Conservation (phyloP, 2,888 invertebrate species). For the Odontocolon sp. region DNA sequence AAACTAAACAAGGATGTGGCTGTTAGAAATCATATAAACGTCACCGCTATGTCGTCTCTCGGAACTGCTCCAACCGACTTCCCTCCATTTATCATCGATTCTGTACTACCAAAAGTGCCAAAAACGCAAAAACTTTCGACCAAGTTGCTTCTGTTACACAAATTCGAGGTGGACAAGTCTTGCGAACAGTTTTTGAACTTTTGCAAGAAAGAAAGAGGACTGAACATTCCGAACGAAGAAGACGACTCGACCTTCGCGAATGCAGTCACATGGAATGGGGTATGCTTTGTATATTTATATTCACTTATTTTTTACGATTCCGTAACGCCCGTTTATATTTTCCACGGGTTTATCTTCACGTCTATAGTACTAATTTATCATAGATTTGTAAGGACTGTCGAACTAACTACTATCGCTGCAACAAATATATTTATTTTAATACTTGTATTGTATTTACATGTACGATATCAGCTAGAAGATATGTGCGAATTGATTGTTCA, state of each 20-base stretch:
- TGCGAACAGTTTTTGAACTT: slow-evolving; percentile 73
- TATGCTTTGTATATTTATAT: slow-evolving; percentile 24
- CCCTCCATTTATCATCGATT: slow-evolving; percentile 69
- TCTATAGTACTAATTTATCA: no score
- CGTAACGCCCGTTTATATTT: no score
- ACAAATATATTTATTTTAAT: slow-evolving; percentile 35
- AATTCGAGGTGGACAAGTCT: slow-evolving; percentile 73
- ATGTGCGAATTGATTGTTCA: slow-evolving; percentile 53
- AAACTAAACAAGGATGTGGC: slow-evolving; percentile 72
- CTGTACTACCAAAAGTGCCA: slow-evolving; percentile 76
- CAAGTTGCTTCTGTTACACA: slow-evolving; percentile 70
- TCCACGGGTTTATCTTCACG: no score
- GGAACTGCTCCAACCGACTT: slow-evolving; percentile 70
- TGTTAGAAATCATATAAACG: slow-evolving; percentile 72
- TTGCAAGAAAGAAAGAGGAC: slow-evolving; percentile 61
- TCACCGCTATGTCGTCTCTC: slow-evolving; percentile 70
- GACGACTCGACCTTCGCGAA: slow-evolving; percentile 25
- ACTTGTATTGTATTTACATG: slow-evolving; percentile 52
- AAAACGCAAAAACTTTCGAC: slow-evolving; percentile 70
- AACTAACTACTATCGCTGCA: no score
- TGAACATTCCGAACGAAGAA: slow-evolving; percentile 31
- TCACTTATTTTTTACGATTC: neutral
- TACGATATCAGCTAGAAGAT: slow-evolving; percentile 68
- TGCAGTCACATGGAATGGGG: slow-evolving; percentile 30
- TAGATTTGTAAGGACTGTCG: no score